Base-by-base conservation (phyloP, 2,888 invertebrate species). In the Ganaspis brasiliensis region DNA sequence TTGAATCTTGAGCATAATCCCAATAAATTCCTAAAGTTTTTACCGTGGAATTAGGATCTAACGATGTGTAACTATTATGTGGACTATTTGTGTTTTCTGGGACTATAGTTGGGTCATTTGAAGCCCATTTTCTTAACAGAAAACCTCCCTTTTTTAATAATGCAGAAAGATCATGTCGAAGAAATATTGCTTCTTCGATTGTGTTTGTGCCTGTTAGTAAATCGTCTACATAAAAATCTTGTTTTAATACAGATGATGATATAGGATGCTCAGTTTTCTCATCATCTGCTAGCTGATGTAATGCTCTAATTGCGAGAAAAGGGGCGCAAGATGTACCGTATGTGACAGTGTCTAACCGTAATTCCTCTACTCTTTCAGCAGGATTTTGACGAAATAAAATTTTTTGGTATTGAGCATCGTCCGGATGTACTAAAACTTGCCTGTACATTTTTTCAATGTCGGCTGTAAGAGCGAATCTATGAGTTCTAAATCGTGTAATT, bases 21-120 rank as follows among this genome's bases (percentile, higher is more conserved):
- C 59, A 75, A n/a, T 8, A 14, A 19, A 71, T 24, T 0, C 75
- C 75, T 26, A 75, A 26, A 4, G 71, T 57, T 71, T 75, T 71
- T 35, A 67, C 4, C 2, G 45, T 10, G 1, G 26, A 40, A 14
- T 19, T 24, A 2, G 12, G 19, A 37, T 57, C 19, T n/a, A 72
- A 6, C 10, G 24, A 12, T 0, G 19, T n/a, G n/a, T n/a, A n/a
- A n/a, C n/a, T n/a, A n/a, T n/a, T 37, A 14, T 71, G 49, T 21
- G 52, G 9, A 14, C 59, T n/a, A n/a, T n/a, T n/a, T n/a, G n/a
- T n/a, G n/a, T n/a, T n/a, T n/a, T n/a, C n/a, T n/a, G n/a, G n/a
- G n/a, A n/a, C n/a, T n/a, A n/a, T n/a, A n/a, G n/a, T n/a, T n/a
- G n/a, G n/a, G n/a, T n/a, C n/a, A n/a, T n/a, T n/a, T n/a, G n/a